These are phyloP conservation scores for Luidia sarsii DNA, from an alignment of 53 echinoderm and acorn worm species.

Conservation along the genomic window DNA sequence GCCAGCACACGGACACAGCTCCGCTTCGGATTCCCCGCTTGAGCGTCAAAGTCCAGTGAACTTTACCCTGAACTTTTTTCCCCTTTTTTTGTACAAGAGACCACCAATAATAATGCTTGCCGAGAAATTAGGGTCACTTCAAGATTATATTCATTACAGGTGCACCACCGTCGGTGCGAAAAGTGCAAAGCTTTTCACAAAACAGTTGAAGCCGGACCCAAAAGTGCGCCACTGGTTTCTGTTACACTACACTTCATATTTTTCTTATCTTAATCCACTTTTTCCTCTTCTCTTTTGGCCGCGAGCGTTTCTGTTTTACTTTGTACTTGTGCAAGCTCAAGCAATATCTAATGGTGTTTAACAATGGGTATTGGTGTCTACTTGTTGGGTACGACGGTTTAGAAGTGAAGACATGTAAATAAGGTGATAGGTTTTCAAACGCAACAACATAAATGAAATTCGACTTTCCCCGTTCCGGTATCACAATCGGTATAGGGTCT, in stretches of 20 bases:
- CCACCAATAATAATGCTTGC: conserved; percentile 42
- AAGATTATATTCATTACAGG: conserved; percentile 54
- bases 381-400: conserved; percentile 11
- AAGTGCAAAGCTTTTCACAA: conserved; percentile 49
- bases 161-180: conserved; percentile 10
- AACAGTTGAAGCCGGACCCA: not conserved
- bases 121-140: conserved; percentile 35
- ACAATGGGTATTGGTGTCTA: conserved; percentile 39
- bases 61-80: conserved; percentile 45
- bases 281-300: not conserved
- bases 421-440: conserved; percentile 6
- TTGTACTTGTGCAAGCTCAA: not conserved
- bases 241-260: conserved; percentile 2
- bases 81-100: conserved; percentile 19
- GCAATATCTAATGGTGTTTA: conserved; percentile 20
- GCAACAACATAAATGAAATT: conserved; percentile 5
- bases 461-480: not conserved
- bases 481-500: no score
- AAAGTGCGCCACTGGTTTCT: conserved; percentile 24
- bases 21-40: conserved; percentile 29
- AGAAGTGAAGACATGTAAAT: conserved; percentile 13
- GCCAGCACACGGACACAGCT: no score
- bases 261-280: not conserved
- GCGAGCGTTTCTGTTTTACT: conserved; percentile 3
- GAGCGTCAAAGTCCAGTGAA: conserved; percentile 31